phyloP scores from a whole-genome alignment of 1,140 invertebrate species.

The Drosophila parabipectinata region DNA sequence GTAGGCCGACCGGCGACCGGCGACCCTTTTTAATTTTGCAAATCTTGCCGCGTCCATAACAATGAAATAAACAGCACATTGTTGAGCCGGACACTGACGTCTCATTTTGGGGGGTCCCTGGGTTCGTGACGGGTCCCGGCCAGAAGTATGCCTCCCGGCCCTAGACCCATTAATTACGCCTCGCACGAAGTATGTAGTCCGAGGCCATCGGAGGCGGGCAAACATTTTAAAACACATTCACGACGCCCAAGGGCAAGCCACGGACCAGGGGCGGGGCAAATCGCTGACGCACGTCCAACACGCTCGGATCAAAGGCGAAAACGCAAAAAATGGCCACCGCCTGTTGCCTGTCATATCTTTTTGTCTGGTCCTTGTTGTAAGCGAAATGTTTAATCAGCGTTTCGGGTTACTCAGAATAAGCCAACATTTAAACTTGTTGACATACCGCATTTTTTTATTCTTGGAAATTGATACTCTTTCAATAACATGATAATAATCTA shows the following conservation, averaged over 20 bases:
- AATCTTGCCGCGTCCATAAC: constrained; percentile 71
- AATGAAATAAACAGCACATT: constrained; percentile 78
- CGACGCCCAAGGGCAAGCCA: constrained; percentile 28
- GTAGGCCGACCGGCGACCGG: constrained; percentile 42
- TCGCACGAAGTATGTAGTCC: constrained; percentile 33
- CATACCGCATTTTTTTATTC: not conserved
- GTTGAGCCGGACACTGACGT: constrained; percentile 27
- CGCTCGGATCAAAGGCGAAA: constrained; percentile 20
- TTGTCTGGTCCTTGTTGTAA: constrained; percentile 16
- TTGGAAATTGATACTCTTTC: not conserved
- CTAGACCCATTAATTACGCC: constrained; percentile 73
- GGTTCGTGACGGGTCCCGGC: constrained; percentile 5
- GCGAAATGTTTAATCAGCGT: constrained; percentile 38
- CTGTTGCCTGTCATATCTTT: constrained; percentile 51
- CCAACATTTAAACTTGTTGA: constrained; percentile 15
- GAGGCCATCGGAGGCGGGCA: constrained; percentile 26
- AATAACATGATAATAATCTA: constrained; percentile 3
- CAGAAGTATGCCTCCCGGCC: constrained; percentile 21
- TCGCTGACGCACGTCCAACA: constrained; percentile 47
- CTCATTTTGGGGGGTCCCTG: constrained; percentile 12
- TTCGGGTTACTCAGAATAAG: constrained; percentile 31
- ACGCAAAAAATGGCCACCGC: constrained; percentile 17
- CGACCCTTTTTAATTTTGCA: constrained; percentile 80
- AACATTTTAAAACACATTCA: constrained; percentile 62
- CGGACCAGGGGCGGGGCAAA: constrained; percentile 14